A percentile compares a stretch with the other conserved stretches of the same genome.
Conservation (phyloP, 2,888 invertebrate species). For the Physocephala rufipes region DNA sequence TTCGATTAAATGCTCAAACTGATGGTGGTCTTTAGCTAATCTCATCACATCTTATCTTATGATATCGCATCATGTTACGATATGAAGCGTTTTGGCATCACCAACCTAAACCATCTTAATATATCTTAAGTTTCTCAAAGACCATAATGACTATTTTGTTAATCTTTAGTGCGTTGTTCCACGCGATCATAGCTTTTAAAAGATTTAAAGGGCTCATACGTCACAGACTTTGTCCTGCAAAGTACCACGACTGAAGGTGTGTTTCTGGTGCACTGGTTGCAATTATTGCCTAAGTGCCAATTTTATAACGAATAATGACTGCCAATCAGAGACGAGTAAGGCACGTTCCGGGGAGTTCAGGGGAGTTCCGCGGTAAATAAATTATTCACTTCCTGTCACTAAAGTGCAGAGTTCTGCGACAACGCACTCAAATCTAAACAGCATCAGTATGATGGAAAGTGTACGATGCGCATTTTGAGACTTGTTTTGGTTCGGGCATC, state of each 20-base stretch:
- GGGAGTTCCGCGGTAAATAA: slow-evolving; percentile 9
- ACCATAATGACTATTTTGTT: not conserved
- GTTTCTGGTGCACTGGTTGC: slow-evolving; percentile 8
- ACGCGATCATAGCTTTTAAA: not conserved
- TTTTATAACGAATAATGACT: slow-evolving; percentile 30
- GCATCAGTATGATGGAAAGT: slow-evolving; percentile 16
- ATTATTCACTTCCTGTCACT: slow-evolving; percentile 33
- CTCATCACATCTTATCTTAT: not conserved
- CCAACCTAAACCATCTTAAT: not conserved
- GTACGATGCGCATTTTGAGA: not conserved
- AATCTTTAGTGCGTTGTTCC: not conserved
- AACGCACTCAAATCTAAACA: slow-evolving; percentile 15
- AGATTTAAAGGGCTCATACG: too few relatives aligned
- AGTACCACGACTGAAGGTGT: slow-evolving; percentile 10
- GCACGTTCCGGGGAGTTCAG: slow-evolving; percentile 12
- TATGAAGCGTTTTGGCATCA: too few relatives aligned
- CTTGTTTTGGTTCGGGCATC: too few relatives aligned
- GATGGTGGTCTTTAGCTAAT: slow-evolving; percentile 15
- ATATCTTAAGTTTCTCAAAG: slow-evolving; percentile 1
- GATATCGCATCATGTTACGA: too few relatives aligned
- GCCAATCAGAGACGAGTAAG: slow-evolving; percentile 21
- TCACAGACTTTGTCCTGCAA: too few relatives aligned
- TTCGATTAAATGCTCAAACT: not conserved
- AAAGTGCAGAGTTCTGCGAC: not conserved
- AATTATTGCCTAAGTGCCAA: slow-evolving; percentile 27